Base-by-base conservation (phyloP, 2,113 vertebrate genomes). In the Etheostoma spectabile region DNA sequence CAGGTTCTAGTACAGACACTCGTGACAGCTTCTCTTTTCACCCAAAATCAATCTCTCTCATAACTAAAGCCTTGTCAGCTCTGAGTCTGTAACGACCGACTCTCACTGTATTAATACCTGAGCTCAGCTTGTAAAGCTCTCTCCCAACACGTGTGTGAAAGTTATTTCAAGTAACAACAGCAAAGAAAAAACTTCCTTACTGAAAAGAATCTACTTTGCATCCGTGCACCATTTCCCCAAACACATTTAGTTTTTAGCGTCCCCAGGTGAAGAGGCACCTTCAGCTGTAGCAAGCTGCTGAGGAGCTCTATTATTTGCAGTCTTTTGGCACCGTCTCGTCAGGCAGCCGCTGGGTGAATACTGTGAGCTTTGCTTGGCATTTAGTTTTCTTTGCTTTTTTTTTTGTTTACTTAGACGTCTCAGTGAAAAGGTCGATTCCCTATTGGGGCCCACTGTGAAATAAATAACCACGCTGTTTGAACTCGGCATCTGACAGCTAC, bases 381-480 rank as follows among this genome's bases (percentile, higher is more conserved):
- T 86, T 77, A 75, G 57, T 46, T 76, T 75, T 62, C 80, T 88
- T 87, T 82, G 73, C 53, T 61, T 79, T 72, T 72, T 67, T 76
- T 60, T 75, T 75, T 84, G 71, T 88, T 92, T 91, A 84, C 69
- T 74, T 49, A n/a, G 65, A 89, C 81, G 46, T 88, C 79, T 92
- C 57, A 27, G 73, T 63, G 74, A 91, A 93, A 94, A 94, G 92
- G 93, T 94, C 42, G 78, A 82, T 64, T 72, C 89, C 87, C 92
- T 16, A 19, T 73, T 21, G 87, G 74, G 76, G 42, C 30, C 8
- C 4, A 1, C 14, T 24, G 38, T 30, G 63, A 48, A 51, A 84
- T 85, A 86, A 85, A 86, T 45, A 77, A 59, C 60, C 60, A 12
- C 45, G 8, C 62, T 65, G 18, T 88, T 83, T 91, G 86, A 87